Conservation (phyloP, 2,888 invertebrate genomes). For the Pilophorus perplexus region DNA sequence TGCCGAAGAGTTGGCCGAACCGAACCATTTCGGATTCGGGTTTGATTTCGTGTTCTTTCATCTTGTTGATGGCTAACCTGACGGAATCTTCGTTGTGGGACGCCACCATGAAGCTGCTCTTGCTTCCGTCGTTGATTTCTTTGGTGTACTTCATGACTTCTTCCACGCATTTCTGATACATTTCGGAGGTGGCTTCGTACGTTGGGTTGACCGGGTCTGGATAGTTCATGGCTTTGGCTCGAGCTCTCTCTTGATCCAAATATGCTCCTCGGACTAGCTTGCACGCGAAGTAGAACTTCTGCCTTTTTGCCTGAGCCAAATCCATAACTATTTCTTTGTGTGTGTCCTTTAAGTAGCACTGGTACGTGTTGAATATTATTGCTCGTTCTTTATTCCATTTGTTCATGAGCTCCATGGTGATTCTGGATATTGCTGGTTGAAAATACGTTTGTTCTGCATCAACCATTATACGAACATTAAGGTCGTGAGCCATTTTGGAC, state of each 20-base stretch:
- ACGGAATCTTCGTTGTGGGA: slow-evolving; percentile 99
- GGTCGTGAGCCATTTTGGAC: slow-evolving; percentile 80
- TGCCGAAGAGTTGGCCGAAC: slow-evolving; percentile 97
- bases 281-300: slow-evolving; percentile 96
- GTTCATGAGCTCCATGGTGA: slow-evolving; percentile 97
- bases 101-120: slow-evolving; percentile 89
- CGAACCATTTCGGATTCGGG: slow-evolving; percentile 94
- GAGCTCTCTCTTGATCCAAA: slow-evolving; percentile 90
- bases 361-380: slow-evolving; percentile 97
- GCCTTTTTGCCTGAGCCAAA: slow-evolving; percentile 89
- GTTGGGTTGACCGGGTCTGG: slow-evolving; percentile 90
- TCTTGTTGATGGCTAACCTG: slow-evolving; percentile 89
- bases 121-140: slow-evolving; percentile 63
- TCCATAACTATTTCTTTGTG: slow-evolving; percentile 85
- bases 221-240: slow-evolving; percentile 88
- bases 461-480: slow-evolving; percentile 95
- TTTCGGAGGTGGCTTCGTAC: slow-evolving; percentile 88
- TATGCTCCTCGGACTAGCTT: slow-evolving; percentile 98
- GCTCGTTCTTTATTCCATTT: slow-evolving; percentile 87
- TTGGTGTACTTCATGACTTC: slow-evolving; percentile 81
- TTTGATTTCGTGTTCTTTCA: slow-evolving; percentile 87
- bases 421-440: slow-evolving; percentile 96
- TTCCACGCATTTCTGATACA: slow-evolving; percentile 87
- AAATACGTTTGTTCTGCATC: slow-evolving; percentile 99
- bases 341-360: slow-evolving; percentile 92